Conservation (phyloP, 2,113 vertebrate genomes). For the Dissostichus mawsoni region DNA sequence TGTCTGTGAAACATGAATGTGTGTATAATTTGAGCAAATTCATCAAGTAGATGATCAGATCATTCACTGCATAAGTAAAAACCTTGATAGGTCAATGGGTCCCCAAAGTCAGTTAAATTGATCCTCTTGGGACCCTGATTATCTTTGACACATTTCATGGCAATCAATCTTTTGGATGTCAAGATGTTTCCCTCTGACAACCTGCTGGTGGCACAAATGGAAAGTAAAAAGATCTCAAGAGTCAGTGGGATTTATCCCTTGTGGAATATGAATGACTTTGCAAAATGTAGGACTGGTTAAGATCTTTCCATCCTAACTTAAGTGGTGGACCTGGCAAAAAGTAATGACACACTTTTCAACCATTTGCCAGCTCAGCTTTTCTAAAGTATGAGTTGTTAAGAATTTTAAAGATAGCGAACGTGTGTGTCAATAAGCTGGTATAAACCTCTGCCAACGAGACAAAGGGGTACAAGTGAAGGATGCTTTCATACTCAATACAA, state of each 20-base stretch:
- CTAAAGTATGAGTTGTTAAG: constrained; percentile 4
- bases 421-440: constrained; percentile 35
- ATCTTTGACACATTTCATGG: background rate
- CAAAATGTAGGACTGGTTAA: background rate
- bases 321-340: background rate
- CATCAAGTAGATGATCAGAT: background rate
- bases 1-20: background rate
- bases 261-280: background rate
- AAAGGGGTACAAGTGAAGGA: background rate
- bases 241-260: background rate
- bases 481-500: constrained; percentile 8
- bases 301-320: background rate
- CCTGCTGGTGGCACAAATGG: background rate
- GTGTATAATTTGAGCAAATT: background rate
- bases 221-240: background rate
- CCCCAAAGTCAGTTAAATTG: background rate
- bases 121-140: background rate
- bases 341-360: constrained; percentile 1
- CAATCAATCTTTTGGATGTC: background rate
- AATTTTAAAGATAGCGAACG: constrained; percentile 20
- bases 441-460: background rate
- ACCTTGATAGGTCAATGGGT: background rate
- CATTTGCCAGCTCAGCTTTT: constrained; percentile 25
- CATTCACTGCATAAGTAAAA: background rate
- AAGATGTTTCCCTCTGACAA: background rate